Base-by-base conservation (phyloP, 2,113 vertebrate genomes). In the Gymnobelideus leadbeateri region DNA sequence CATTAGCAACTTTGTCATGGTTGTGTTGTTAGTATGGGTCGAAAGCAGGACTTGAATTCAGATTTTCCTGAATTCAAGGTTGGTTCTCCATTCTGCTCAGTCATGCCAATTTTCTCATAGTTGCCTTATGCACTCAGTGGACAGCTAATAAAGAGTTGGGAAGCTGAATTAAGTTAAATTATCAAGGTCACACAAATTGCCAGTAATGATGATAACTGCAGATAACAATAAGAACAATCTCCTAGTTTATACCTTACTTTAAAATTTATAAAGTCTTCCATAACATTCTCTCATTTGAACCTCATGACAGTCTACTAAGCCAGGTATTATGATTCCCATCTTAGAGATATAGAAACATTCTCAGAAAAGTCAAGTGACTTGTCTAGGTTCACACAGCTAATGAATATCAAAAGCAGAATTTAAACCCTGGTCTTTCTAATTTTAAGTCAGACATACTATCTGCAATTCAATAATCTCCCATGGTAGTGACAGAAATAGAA, bases 121-220 rank as follows among this genome's bases (percentile, higher is more conserved):
- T n/a, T 77, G 14, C 5, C n/a, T 43, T 21, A 37, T n/a, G 37
- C n/a, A 21, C n/a, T 43, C 21, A 77, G 37, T 21, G 25, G 37
- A 2, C n/a, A 43, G 16, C 68, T 43, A 43, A 89, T 90, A 93
- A 53, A n/a, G 53, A 94, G 14, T 9, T 51, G 50, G 5, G 16
- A 8, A 93, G 91, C 0, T 77, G 4, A 43, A 43, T 95, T 53
- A 95, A 96, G n/a, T 68, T 55, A 21, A 26, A 92, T 92, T 91
- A 26, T 92, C 7, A 94, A 96, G 84, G 54, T 23, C 77, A 92
- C 8, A 93, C 55, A 93, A 95, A 51, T 91, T 51, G 1, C 55
- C 31, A 89, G 8, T 90, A 52, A 93, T 8, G 43, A 77, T 8
- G 43, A 89, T n/a, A 92, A 94, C 90, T 52, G 55, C 25, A 94